A percentile compares a stretch with the other conserved stretches of the same genome.
Evolutionary conservation across 2,888 invertebrate species (phyloP).

Genomic region (Thereva unica): DNA sequence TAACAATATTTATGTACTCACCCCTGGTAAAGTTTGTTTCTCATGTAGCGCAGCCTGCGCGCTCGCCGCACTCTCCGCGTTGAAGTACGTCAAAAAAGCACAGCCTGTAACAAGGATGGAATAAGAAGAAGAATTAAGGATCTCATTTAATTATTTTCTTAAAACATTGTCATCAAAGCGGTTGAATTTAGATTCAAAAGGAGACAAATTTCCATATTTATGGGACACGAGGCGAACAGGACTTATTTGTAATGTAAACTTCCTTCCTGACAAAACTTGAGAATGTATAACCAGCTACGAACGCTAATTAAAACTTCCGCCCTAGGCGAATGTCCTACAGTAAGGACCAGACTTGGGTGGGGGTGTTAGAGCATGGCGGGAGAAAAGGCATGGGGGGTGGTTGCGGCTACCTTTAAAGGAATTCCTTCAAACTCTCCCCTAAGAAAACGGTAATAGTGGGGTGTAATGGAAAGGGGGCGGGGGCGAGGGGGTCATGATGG

Average conservation of each 20-base stretch:
- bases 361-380: too few relatives aligned
- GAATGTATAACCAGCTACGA: slow-evolving; percentile 30
- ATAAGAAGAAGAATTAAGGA: not conserved
- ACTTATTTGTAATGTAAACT: slow-evolving; percentile 25
- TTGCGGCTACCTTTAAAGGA: not conserved
- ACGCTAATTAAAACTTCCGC: slow-evolving; percentile 36
- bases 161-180: slow-evolving; percentile 1
- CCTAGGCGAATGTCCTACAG: slow-evolving; percentile 17
- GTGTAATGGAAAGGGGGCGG: too few relatives aligned
- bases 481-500: too few relatives aligned
- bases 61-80: slow-evolving; percentile 91
- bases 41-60: slow-evolving; percentile 95
- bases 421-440: slow-evolving; percentile 6
- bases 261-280: slow-evolving; percentile 24
- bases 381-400: too few relatives aligned
- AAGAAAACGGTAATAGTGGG: slow-evolving; percentile 4
- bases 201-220: slow-evolving; percentile 33
- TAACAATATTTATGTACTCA: slow-evolving; percentile 63
- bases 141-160: not conserved
- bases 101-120: slow-evolving; percentile 72
- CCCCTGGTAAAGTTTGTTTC: slow-evolving; percentile 98
- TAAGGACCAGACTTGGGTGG: too few relatives aligned
- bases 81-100: slow-evolving; percentile 98
- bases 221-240: slow-evolving; percentile 22
- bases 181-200: slow-evolving; percentile 19